Base-by-base conservation (phyloP, 2,797 vertebrate species). In the Tragelaphus eurycerus region DNA sequence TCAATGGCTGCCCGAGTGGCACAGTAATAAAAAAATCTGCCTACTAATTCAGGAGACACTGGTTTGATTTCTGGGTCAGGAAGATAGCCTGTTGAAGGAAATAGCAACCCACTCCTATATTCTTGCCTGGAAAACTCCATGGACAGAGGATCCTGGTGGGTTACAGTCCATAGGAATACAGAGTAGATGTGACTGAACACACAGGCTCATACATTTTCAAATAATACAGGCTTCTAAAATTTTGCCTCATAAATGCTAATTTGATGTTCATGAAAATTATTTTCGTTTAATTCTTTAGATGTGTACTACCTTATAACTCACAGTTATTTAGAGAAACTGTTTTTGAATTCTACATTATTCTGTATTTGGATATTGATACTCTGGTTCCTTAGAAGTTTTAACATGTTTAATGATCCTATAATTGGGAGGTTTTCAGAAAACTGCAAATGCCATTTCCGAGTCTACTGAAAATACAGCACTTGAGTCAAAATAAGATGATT, bases 281-380 rank as follows among this genome's bases (percentile, higher is more conserved):
- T 91, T 95, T 87, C 34, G 79, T 84, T 92, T 31, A 60, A 55
- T 55, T 97, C 21, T 59, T 79, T 90, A 86, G 6, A 81, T 46
- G 4, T 90, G 0, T 93, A 8, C 52, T 54, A 79, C 13, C 25
- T 95, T 86, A 54, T 31, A 93, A 62, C 48, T 34, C 29, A 76
- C 5, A 62, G 11, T 86, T 95, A 46, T 67, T 84, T 94, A 34
- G 34, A 71, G 54, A 81, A 90, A 87, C 4, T 67, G 1, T 48
- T 83, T 84, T 95, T 93, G n/a, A 91, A 31, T n/a, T 94, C n/a
- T 92, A 2, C 21, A 52, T 90, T 86, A 88, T 86, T 91, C 14
- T 89, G 7, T 93, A 38, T 59, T 85, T 94, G 62, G 6, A 43
- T 96, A 23, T 48, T 96, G 43, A 21, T 89, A n/a, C 29, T 62